Base-by-base conservation (phyloP, 2,797 vertebrate genomes). In the Sylvilagus floridanus region DNA sequence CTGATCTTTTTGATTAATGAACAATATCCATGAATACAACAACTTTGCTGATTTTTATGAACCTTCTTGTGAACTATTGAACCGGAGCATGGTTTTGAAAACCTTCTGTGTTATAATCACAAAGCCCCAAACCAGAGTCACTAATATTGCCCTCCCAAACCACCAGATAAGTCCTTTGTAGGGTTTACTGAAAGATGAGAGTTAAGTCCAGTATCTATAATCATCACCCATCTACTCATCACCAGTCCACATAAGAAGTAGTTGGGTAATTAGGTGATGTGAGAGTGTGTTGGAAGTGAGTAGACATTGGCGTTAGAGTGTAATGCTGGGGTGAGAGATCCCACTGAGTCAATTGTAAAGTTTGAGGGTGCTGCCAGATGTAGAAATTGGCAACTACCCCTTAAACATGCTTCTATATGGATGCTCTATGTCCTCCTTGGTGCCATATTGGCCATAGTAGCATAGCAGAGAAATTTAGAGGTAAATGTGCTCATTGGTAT, bases 171-270 rank as follows among this genome's bases (percentile, higher is more conserved):
- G 54, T 72, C 32, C 7, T 37, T 30, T 60, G 35, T 54, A 35
- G 24, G 10, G 32, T 65, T 73, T 52, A 30, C 26, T 77, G 52
- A 65, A 42, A 88, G n/a, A 24, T 52, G 19, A 78, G 30, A 26
- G 3, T 63, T 57, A 62, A 30, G 37, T 26, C 10, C 10, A n/a
- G 16, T 52, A 16, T 5, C 37, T n/a, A 60, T 60, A 50, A 52
- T 0, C 10, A 84, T 8, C 5, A 57, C 35, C 14, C 6, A 32
- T 5, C 8, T 13, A 57, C 26, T 7, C 4, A 0, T 21, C 10
- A 14, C 42, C 4, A 35, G 30, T 62, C 5, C 9, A 60, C 19
- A 52, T 24, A 71, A 82, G 37, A 5, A 42, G 32, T 83, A 66
- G 22, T 22, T 60, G 13, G 24, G 90, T 21, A 62, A 65, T 10